Evolutionary conservation across 2,113 vertebrate species (phyloP).

Genomic region (Indicator maculatus): DNA sequence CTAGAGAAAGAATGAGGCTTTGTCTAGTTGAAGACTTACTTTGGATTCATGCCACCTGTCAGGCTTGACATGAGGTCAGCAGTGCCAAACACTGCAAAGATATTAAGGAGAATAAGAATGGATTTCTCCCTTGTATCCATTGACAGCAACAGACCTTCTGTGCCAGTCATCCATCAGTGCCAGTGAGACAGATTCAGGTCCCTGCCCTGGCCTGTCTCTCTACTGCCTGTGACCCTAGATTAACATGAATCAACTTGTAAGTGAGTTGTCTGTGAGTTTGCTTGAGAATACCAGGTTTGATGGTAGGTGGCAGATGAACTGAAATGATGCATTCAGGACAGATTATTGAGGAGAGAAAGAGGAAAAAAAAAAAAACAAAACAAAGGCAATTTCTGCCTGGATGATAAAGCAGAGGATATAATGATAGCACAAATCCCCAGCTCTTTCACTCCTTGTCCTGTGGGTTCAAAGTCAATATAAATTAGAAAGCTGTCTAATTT

Average conservation of each 20-base stretch:
- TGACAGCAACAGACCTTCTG: constrained; percentile 61
- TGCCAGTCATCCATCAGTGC: constrained; percentile 67
- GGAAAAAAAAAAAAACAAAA: neutral
- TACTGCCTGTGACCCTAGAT: constrained; percentile 20
- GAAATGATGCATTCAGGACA: neutral
- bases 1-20: constrained; percentile 62
- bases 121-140: constrained; percentile 57
- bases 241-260: constrained; percentile 58
- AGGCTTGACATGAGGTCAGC: constrained; percentile 68
- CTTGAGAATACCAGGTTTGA: constrained; percentile 10
- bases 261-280: constrained; percentile 13
- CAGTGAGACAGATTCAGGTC: constrained; percentile 43
- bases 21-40: constrained; percentile 63
- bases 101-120: constrained; percentile 63
- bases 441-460: neutral
- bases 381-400: neutral
- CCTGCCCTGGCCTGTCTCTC: constrained; percentile 36
- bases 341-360: neutral
- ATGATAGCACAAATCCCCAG: neutral
- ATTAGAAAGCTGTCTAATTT: neutral
- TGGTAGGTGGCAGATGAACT: constrained; percentile 9
- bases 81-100: constrained; percentile 55
- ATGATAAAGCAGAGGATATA: neutral
- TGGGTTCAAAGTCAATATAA: neutral
- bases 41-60: constrained; percentile 71